Evolutionary conservation across 2,113 vertebrate genomes (phyloP), one percentile per base, ranked within the genome.

Genomic region (Illadopsis cleaveri): DNA sequence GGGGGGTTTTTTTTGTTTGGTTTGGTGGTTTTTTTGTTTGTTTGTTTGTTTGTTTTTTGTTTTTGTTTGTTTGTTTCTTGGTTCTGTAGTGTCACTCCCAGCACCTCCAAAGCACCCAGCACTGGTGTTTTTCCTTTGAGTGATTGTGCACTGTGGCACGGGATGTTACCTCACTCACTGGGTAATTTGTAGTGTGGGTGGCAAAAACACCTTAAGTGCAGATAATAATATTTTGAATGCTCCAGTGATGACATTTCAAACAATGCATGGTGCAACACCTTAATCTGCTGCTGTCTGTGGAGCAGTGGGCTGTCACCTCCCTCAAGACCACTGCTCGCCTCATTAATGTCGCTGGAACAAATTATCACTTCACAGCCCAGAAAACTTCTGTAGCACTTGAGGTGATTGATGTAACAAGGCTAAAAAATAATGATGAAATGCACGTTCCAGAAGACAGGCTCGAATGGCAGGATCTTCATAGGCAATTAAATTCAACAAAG

Each of bases 331-430:
- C 93, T 95, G 95, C 96, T 97, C 98, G 97, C 97, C 97, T 98
- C 98, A 98, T 98, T 98, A 98, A 98, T 98, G 98, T 93, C 79
- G 42, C 97, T 96, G 97, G 97, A 98, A 98, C 97, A 98, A 98
- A 98, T 98, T 98, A 98, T 98, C 98, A 98, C 98, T 98, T 98
- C 98, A 98, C 97, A 98, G 97, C 95, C 97, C 97, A 97, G 98
- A 97, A 98, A 97, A 96, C 97, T 98, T 98, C 95, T 97, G 88
- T 97, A 98, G 97, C 97, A 93, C 96, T 97, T 97, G 97, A 50
- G 47, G 97, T 98, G 98, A 98, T 98, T 98, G 98, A 98, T 98
- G 98, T 98, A 98, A 98, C 98, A 98, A 98, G 98, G 97, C 97
- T 98, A 97, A 98, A 98, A 98, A 98, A 97, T 98, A 98, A 98